These are phyloP conservation scores for Parazoanthus swiftii DNA, from an alignment of 92 coral and sea anemone species.

Conservation along the genomic window DNA sequence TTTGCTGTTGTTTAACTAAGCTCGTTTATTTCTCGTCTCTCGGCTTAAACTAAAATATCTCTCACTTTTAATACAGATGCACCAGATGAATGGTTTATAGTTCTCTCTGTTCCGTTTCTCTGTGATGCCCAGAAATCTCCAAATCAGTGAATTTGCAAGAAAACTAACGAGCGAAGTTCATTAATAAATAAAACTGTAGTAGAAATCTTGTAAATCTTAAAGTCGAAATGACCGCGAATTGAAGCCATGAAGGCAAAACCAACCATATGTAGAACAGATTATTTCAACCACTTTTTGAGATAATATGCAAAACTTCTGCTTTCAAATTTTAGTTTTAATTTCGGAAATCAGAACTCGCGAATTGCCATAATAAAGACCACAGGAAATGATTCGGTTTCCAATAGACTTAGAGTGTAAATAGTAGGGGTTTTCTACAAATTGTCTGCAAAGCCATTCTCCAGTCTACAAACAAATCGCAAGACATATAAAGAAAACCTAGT, in stretches of 20 bases:
- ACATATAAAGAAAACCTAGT: conserved; percentile 39
- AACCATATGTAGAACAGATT: conserved; percentile 10
- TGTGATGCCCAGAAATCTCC: not conserved
- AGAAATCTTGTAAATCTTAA: conserved; percentile 36
- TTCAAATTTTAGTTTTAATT: conserved; percentile 57
- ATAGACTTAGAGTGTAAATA: conserved; percentile 67
- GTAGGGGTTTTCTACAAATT: conserved; percentile 44
- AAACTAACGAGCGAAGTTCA: conserved; percentile 36
- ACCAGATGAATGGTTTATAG: conserved; percentile 23
- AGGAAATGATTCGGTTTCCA: conserved; percentile 66
- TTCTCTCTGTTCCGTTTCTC: conserved; percentile 3
- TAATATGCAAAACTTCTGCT: conserved; percentile 44
- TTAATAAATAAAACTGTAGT: conserved; percentile 37
- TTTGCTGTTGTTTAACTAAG: conserved; percentile 17
- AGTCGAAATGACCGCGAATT: conserved; percentile 10
- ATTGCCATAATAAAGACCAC: conserved; percentile 63
- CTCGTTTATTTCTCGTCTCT: conserved; percentile 32
- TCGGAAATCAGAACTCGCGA: conserved; percentile 75
- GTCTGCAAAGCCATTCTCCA: conserved; percentile 51
- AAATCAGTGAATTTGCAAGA: conserved; percentile 32
- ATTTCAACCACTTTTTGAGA: conserved; percentile 16
- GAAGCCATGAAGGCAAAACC: not conserved
- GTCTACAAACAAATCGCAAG: conserved; percentile 70
- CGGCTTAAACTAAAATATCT: conserved; percentile 41
- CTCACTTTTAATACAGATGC: not conserved